Evolutionary conservation across 2,888 invertebrate species (phyloP).

Genomic region (Drosophila vallismaia): DNA sequence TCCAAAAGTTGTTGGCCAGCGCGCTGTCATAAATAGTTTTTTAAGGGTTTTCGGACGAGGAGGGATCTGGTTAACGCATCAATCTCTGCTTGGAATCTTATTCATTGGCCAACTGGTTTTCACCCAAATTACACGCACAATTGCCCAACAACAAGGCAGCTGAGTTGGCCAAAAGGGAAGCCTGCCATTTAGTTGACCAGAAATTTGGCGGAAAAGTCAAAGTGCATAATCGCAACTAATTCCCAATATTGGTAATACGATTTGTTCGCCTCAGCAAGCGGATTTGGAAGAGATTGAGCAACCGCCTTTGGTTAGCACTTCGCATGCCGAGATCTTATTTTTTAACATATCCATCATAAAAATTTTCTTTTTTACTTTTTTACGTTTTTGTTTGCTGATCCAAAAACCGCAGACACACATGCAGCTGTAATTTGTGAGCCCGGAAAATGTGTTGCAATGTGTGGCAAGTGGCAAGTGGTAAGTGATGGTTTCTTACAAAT

Average conservation of each 20-base stretch:
- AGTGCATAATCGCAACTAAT: conserved; percentile 56
- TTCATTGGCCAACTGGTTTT: conserved; percentile 44
- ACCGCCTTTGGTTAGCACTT: conserved; percentile 43
- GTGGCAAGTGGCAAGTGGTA: conserved; percentile 32
- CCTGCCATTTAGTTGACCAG: conserved; percentile 16
- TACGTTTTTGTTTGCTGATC: conserved; percentile 22
- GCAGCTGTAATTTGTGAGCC: conserved; percentile 31
- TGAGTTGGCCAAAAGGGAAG: conserved; percentile 50
- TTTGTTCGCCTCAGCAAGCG: conserved; percentile 35
- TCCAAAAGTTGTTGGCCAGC: conserved; percentile 30
- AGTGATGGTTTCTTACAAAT: conserved; percentile 1
- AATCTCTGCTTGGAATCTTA: conserved; percentile 36
- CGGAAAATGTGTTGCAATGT: conserved; percentile 44
- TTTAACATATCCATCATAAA: conserved; percentile 48
- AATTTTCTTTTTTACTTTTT: conserved; percentile 34
- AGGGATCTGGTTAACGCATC: conserved; percentile 45
- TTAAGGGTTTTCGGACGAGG: conserved; percentile 6
- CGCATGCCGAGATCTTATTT: conserved; percentile 26
- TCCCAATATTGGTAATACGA: conserved; percentile 36
- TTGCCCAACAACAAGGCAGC: conserved; percentile 33
- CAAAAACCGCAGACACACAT: conserved; percentile 36
- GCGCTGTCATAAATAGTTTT: conserved; percentile 59
- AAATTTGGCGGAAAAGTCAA: conserved; percentile 53
- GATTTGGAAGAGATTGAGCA: conserved; percentile 30
- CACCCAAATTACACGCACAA: conserved; percentile 47